These are phyloP conservation scores for Xestia c-nigrum DNA, from an alignment of 2,888 invertebrate species.

Conservation along the genomic window DNA sequence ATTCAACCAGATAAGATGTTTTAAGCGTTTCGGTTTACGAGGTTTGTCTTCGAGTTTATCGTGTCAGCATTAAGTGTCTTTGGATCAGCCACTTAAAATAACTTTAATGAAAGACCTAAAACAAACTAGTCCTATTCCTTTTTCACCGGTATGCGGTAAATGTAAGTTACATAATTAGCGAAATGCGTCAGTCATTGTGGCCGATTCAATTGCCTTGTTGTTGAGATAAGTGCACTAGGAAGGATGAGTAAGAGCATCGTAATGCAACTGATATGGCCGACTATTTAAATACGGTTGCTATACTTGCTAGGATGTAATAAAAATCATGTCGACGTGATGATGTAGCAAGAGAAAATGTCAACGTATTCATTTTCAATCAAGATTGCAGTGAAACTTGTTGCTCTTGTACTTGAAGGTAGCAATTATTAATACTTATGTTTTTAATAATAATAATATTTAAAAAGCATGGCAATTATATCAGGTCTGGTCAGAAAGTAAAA, in stretches of 20 bases:
- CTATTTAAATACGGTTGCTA: slow-evolving; percentile 4
- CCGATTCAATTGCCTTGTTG: slow-evolving; percentile 41
- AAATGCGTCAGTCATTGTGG: slow-evolving; percentile 30
- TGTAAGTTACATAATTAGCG: slow-evolving; percentile 35
- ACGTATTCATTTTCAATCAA: slow-evolving; percentile 23
- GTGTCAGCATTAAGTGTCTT: background rate
- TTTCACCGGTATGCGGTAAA: slow-evolving; percentile 10
- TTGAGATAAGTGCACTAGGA: slow-evolving; percentile 38
- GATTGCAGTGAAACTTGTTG: slow-evolving; percentile 23
- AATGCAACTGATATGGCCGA: slow-evolving; percentile 36
- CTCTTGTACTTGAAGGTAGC: background rate
- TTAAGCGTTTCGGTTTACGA: background rate
- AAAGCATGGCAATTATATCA: background rate
- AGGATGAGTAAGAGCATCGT: slow-evolving; percentile 47
- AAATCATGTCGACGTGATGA: background rate
- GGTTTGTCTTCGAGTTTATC: background rate
- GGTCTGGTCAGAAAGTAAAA: background rate
- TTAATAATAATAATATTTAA: slow-evolving; percentile 11
- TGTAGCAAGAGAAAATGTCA: background rate
- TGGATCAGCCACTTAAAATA: background rate
- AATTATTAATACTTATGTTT: slow-evolving; percentile 6
- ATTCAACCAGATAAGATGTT: slow-evolving; percentile 24
- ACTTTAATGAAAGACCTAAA: too few relatives aligned
- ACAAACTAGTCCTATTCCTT: background rate
- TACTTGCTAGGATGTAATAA: slow-evolving; percentile 9